phyloP scores from a whole-genome alignment of 1,140 invertebrate genomes.

The Saccostrea cuccullata region DNA sequence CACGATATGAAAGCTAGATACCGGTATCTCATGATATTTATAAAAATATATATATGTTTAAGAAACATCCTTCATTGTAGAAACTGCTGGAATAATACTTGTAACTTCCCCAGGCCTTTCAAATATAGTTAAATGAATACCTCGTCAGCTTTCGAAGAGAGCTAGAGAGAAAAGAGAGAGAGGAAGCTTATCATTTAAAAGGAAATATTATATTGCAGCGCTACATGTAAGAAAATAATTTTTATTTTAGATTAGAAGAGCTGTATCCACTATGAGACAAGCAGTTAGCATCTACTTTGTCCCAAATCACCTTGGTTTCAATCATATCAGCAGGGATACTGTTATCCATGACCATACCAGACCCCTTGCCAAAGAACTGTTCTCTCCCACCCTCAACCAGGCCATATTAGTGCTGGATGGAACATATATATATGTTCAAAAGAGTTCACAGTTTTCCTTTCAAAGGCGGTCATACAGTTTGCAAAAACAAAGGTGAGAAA shows the following conservation, averaged over 20 bases:
- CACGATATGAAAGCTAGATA: too few relatives aligned
- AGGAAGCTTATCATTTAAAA: too few relatives aligned
- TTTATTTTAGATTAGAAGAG: background rate
- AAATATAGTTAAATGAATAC: too few relatives aligned
- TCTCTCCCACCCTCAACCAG: background rate
- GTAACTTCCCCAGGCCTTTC: too few relatives aligned
- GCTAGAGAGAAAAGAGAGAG: too few relatives aligned
- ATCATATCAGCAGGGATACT: constrained; percentile 12
- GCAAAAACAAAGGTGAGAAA: constrained; percentile 5
- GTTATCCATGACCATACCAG: constrained; percentile 17
- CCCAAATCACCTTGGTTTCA: constrained; percentile 16
- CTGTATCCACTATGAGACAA: background rate
- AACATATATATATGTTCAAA: constrained; percentile 41
- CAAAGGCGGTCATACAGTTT: constrained; percentile 30
- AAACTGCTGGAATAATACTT: too few relatives aligned
- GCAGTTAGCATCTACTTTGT: background rate
- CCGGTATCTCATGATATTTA: too few relatives aligned
- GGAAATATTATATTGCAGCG: too few relatives aligned
- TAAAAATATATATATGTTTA: too few relatives aligned
- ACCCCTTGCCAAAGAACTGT: constrained; percentile 6
- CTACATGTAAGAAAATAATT: background rate
- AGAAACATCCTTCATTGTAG: too few relatives aligned
- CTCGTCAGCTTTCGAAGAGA: too few relatives aligned
- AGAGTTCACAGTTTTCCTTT: background rate
- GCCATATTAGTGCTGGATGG: constrained; percentile 37